Conservation (phyloP, 2,113 vertebrate species). For the Hippocampus zosterae region DNA sequence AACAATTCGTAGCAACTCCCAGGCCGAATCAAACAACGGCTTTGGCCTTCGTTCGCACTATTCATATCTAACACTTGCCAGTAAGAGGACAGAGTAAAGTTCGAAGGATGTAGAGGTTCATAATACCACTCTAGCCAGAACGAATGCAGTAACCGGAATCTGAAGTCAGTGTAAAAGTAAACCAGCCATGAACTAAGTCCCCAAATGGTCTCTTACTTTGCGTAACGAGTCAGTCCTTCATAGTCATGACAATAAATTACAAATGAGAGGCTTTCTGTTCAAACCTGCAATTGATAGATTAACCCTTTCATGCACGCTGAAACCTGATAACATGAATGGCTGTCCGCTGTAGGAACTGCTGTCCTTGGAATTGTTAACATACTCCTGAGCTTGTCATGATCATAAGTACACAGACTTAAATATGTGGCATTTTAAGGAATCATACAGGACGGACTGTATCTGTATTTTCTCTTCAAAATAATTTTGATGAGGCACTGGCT, state of each 20-base stretch:
- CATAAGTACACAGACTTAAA: neutral
- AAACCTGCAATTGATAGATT: neutral
- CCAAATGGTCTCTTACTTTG: no score
- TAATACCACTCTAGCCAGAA: slow-evolving; percentile 1
- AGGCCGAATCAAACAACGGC: slow-evolving; percentile 37
- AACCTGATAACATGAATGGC: no score
- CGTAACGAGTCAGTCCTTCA: no score
- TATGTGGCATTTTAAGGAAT: neutral
- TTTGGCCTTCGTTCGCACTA: slow-evolving; percentile 42
- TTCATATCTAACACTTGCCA: slow-evolving; percentile 45
- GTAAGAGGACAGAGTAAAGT: slow-evolving; percentile 28
- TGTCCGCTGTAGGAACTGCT: no score
- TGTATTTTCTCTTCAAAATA: no score
- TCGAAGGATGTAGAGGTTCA: slow-evolving; percentile 13
- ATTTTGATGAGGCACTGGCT: no score
- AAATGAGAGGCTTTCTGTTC: neutral
- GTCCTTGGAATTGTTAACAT: neutral
- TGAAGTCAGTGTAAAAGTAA: no score
- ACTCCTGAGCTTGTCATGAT: neutral
- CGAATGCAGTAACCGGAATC: no score
- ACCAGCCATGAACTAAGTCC: no score
- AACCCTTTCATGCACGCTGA: no score
- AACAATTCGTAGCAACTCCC: slow-evolving; percentile 15
- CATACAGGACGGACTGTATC: neutral
- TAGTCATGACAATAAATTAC: neutral